Evolutionary conservation across 1,140 invertebrate genomes (phyloP).

Genomic region (Physella acuta): DNA sequence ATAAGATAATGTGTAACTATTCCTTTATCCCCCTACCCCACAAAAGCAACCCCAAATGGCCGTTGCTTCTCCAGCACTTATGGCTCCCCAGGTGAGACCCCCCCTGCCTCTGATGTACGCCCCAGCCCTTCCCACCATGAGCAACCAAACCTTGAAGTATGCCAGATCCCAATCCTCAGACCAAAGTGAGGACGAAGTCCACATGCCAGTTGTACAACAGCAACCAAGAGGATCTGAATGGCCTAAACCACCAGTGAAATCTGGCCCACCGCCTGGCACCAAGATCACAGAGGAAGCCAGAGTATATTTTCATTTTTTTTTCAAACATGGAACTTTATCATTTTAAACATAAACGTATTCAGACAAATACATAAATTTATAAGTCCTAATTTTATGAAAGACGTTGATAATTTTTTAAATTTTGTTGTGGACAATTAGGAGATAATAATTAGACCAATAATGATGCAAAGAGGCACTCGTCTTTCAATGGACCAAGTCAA

Average conservation of each 20-base stretch:
- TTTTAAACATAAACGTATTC: neutral
- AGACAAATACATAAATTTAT: neutral
- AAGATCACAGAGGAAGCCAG: constrained; percentile 18
- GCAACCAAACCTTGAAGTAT: neutral
- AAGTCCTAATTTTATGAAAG: neutral
- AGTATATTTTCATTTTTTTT: neutral
- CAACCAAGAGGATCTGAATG: constrained; percentile 4
- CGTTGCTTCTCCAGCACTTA: constrained; percentile 8
- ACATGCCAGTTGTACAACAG: neutral
- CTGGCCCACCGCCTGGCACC: constrained; percentile 17
- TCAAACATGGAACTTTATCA: neutral
- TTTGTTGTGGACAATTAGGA: constrained; percentile 8
- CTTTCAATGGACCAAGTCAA: constrained; percentile 36
- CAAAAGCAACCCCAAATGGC: neutral
- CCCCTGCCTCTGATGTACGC: too few species aligned
- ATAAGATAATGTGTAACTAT: neutral
- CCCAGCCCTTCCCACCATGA: too few species aligned
- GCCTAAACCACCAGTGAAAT: neutral
- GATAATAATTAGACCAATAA: constrained; percentile 32
- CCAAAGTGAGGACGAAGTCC: neutral
- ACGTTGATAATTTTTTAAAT: neutral
- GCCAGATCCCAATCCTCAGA: neutral
- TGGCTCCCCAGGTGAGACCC: neutral
- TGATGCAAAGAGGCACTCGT: constrained; percentile 8
- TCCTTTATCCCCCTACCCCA: neutral